Evolutionary conservation across 2,888 invertebrate species (phyloP).

Genomic region (Octodonta nipae): DNA sequence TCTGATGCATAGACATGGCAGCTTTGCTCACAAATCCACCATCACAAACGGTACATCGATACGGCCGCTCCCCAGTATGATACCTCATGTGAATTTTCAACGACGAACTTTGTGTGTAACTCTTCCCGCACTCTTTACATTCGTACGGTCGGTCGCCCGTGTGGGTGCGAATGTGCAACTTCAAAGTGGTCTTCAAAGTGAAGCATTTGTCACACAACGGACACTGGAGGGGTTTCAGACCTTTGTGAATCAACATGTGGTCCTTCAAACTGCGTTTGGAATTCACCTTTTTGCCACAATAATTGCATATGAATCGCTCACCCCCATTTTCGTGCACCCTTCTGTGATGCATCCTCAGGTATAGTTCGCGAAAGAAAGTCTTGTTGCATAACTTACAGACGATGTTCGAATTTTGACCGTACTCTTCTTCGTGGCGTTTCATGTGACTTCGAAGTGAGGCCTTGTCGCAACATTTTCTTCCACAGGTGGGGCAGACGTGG

Average conservation of each 20-base stretch:
- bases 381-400: constrained; percentile 24
- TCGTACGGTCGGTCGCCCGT: constrained; percentile 15
- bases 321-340: constrained; percentile 21
- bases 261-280: constrained; percentile 18
- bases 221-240: constrained; percentile 16
- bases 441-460: constrained; percentile 18
- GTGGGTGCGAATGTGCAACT: constrained; percentile 27
- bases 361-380: constrained; percentile 19
- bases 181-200: constrained; percentile 18
- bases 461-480: constrained; percentile 19
- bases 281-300: constrained; percentile 24
- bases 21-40: constrained; percentile 7
- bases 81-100: constrained; percentile 8
- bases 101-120: constrained; percentile 7
- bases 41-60: constrained; percentile 8
- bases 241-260: constrained; percentile 33
- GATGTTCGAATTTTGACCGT: constrained; percentile 23
- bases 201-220: constrained; percentile 37
- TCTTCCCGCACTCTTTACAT: constrained; percentile 9
- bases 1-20: constrained; percentile 3
- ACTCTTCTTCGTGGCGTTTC: constrained; percentile 16
- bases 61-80: constrained; percentile 12
- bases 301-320: constrained; percentile 21
- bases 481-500: constrained; percentile 20
- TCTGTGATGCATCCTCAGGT: constrained; percentile 18